These are phyloP conservation scores for Drosophila mayaguana DNA, from an alignment of 2,888 invertebrate species.

Conservation along the genomic window DNA sequence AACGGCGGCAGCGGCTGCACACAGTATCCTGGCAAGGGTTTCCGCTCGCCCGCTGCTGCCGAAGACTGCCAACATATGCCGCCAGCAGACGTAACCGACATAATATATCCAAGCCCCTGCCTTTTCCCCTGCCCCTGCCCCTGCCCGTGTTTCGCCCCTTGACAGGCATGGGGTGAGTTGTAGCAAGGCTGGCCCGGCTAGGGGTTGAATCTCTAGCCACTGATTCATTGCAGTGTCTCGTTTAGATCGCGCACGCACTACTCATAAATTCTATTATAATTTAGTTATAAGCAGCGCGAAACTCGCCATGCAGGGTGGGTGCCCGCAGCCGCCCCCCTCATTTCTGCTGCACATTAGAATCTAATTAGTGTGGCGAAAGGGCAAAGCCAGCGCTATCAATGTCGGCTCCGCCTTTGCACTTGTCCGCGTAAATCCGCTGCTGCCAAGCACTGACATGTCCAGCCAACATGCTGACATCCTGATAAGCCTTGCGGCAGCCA, in stretches of 20 bases:
- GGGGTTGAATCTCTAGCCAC: conserved; percentile 58
- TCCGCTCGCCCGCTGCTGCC: conserved; percentile 58
- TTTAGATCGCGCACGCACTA: conserved; percentile 46
- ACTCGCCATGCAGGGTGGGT: conserved; percentile 37
- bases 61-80: conserved; percentile 76
- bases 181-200: conserved; percentile 12
- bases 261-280: conserved; percentile 79
- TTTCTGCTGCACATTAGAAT: conserved; percentile 74
- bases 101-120: conserved; percentile 49
- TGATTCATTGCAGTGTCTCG: conserved; percentile 64
- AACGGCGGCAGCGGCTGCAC: conserved; percentile 63
- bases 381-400: conserved; percentile 61
- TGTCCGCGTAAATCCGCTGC: conserved; percentile 70
- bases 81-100: conserved; percentile 64
- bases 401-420: conserved; percentile 64
- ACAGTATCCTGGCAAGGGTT: conserved; percentile 78
- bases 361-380: conserved; percentile 74
- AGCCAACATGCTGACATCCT: conserved; percentile 67
- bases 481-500: conserved; percentile 23
- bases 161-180: conserved; percentile 10
- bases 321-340: conserved; percentile 37
- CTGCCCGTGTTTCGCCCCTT: not conserved
- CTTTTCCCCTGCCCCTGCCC: not conserved
- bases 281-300: conserved; percentile 72
- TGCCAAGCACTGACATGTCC: conserved; percentile 71